Evolutionary conservation across 2,888 invertebrate genomes (phyloP).

Genomic region (Meliscaeva auricollis): DNA sequence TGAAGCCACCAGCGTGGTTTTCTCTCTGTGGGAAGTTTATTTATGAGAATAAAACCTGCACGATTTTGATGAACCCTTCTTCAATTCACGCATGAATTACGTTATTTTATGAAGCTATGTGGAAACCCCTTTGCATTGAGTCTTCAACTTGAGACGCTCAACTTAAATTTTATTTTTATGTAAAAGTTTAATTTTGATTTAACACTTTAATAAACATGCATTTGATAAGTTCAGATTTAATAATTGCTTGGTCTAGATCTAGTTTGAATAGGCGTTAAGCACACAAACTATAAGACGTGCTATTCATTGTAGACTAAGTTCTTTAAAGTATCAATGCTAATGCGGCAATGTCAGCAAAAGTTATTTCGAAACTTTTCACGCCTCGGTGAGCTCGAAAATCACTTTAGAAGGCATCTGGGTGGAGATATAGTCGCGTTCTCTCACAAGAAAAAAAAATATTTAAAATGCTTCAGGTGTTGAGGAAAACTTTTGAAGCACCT

Average conservation of each 20-base stretch:
- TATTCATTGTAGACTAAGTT: slow-evolving; percentile 40
- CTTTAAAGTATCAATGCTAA: slow-evolving; percentile 40
- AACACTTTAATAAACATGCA: background rate
- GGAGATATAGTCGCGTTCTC: slow-evolving; percentile 29
- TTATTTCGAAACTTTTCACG: slow-evolving; percentile 70
- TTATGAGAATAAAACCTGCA: slow-evolving; percentile 60
- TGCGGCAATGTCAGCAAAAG: slow-evolving; percentile 54
- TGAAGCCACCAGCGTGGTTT: slow-evolving; percentile 53
- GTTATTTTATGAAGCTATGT: slow-evolving; percentile 46
- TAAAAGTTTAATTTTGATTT: background rate
- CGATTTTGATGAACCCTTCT: slow-evolving; percentile 70
- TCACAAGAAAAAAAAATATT: background rate
- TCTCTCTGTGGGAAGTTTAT: slow-evolving; percentile 68
- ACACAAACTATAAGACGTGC: background rate
- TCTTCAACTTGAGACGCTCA: slow-evolving; percentile 2
- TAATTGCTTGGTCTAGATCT: background rate
- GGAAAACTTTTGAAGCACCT: background rate
- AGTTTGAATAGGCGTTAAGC: background rate
- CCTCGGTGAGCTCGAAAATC: slow-evolving; percentile 63
- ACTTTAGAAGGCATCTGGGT: slow-evolving; percentile 49
- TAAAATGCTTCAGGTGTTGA: background rate
- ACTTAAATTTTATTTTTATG: background rate
- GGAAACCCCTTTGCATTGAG: slow-evolving; percentile 36
- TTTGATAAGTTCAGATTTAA: background rate
- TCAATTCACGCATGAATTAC: slow-evolving; percentile 69